These are phyloP conservation scores for Cephus cinctus DNA, from an alignment of 1,140 invertebrate genomes.

Conservation along the genomic window DNA sequence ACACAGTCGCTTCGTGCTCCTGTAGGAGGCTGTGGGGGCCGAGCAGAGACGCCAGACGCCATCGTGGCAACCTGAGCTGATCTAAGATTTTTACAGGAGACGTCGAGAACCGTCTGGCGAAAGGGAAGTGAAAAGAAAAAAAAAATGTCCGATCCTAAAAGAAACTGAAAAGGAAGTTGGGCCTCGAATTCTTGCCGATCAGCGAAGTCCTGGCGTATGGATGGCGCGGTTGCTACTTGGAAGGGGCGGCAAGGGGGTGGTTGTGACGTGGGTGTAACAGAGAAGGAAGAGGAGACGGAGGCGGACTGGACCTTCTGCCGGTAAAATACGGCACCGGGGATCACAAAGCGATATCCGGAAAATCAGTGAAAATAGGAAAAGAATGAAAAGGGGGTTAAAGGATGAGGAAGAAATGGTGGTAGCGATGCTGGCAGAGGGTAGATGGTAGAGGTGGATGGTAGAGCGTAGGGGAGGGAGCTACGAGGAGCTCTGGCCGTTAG, in stretches of 20 bases:
- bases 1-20: not conserved
- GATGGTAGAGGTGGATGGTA: not conserved
- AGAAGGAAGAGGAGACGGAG: not conserved
- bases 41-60: not conserved
- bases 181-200: no score
- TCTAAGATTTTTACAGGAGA: no score
- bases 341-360: conserved; percentile 22
- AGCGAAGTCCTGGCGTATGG: no score
- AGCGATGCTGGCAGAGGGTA: conserved; percentile 27
- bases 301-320: no score
- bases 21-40: not conserved
- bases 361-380: conserved; percentile 19
- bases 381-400: conserved; percentile 20
- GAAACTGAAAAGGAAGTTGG: no score
- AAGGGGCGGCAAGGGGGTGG: no score
- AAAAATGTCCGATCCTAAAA: no score
- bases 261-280: conserved; percentile 5
- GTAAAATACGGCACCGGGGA: no score
- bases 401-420: conserved; percentile 20
- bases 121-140: no score
- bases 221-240: no score
- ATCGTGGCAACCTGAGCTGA: no score
- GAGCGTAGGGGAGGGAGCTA: conserved; percentile 26
- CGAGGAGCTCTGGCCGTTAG: conserved; percentile 41
- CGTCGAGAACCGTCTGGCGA: no score